A percentile compares a stretch with the other conserved stretches of the same genome.
These are phyloP conservation scores for Ectropis crepuscularia DNA, from an alignment of 2,888 invertebrate genomes.

Conservation along the genomic window DNA sequence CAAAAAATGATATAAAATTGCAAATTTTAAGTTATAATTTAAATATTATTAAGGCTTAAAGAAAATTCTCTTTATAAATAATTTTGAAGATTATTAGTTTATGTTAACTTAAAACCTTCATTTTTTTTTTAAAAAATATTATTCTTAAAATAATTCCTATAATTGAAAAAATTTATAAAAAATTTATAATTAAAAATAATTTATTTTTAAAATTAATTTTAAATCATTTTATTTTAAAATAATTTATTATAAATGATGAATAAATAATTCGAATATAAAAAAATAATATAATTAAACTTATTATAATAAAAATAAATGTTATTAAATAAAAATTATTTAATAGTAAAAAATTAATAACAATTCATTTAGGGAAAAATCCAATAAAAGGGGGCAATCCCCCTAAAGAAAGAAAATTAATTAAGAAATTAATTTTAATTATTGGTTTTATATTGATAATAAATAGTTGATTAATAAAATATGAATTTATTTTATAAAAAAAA, in stretches of 20 bases:
- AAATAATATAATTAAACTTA: slow-evolving; percentile 83
- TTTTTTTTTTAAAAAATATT: slow-evolving; percentile 61
- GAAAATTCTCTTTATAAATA: slow-evolving; percentile 81
- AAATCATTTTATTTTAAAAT: slow-evolving; percentile 77
- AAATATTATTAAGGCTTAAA: slow-evolving; percentile 83
- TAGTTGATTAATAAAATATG: slow-evolving; percentile 81
- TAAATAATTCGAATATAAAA: slow-evolving; percentile 83
- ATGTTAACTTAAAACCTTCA: slow-evolving; percentile 84
- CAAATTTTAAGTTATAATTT: slow-evolving; percentile 81
- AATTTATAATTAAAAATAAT: slow-evolving; percentile 55
- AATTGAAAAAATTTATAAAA: slow-evolving; percentile 58
- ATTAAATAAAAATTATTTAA: slow-evolving; percentile 68
- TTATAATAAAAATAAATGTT: slow-evolving; percentile 76
- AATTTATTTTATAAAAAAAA: slow-evolving; percentile 76
- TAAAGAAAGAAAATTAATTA: slow-evolving; percentile 83
- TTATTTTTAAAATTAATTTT: slow-evolving; percentile 68
- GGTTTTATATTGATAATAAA: slow-evolving; percentile 69
- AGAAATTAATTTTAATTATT: slow-evolving; percentile 77
- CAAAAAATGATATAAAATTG: slow-evolving; percentile 86
- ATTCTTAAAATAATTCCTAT: slow-evolving; percentile 65
- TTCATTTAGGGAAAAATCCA: slow-evolving; percentile 87
- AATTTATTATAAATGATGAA: slow-evolving; percentile 76
- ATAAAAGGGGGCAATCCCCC: slow-evolving; percentile 85
- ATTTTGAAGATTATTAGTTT: slow-evolving; percentile 88
- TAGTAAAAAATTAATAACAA: slow-evolving; percentile 82